Evolutionary conservation across 2,113 vertebrate genomes (phyloP).

Genomic region (Garra rufa): DNA sequence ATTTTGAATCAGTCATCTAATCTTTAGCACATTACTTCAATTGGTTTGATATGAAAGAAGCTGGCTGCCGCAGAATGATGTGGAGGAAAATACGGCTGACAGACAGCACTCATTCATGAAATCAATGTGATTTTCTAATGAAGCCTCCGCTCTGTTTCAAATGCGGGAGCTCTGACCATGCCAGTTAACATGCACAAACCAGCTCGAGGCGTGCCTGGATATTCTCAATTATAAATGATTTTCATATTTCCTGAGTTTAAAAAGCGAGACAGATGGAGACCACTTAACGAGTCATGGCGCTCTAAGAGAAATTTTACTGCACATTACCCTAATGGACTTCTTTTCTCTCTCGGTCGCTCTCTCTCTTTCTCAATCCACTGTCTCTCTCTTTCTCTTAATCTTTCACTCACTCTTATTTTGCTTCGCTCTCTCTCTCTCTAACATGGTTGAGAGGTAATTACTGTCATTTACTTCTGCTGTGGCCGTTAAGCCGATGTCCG

Average conservation of each 20-base stretch:
- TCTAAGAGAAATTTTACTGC: conserved; percentile 76
- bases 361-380: conserved; percentile 22
- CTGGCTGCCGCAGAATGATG: background rate
- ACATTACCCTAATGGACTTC: conserved; percentile 80
- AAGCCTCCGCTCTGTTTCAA: conserved; percentile 22
- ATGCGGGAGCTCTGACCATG: conserved; percentile 15
- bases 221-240: conserved; percentile 77
- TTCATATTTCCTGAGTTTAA: conserved; percentile 71
- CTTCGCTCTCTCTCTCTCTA: conserved; percentile 48
- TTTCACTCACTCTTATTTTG: conserved; percentile 38
- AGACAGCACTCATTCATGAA: background rate
- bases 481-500: conserved; percentile 62
- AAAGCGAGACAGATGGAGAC: conserved; percentile 78
- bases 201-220: conserved; percentile 55
- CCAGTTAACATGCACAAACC: conserved; percentile 27
- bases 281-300: conserved; percentile 78
- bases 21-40: background rate
- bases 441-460: conserved; percentile 72
- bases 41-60: background rate
- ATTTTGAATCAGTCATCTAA: background rate
- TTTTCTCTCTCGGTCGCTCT: conserved; percentile 45
- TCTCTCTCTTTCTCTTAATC: conserved; percentile 40
- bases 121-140: background rate
- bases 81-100: background rate
- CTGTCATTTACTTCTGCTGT: conserved; percentile 75